These are phyloP conservation scores for Orthonychiurus folsomi DNA, from an alignment of 2,888 invertebrate genomes.

Conservation along the genomic window DNA sequence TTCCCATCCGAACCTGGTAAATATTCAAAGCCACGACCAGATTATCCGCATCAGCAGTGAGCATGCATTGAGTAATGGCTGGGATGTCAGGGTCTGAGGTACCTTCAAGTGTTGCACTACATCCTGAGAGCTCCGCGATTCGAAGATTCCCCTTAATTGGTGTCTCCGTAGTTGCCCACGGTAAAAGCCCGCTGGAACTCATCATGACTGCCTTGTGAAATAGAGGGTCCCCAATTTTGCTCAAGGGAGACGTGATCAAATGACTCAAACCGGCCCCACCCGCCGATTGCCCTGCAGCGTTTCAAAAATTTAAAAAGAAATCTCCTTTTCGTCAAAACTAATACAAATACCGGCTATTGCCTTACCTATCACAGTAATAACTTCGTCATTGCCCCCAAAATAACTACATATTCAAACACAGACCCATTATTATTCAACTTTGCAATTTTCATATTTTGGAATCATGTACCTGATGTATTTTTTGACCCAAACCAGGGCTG, in stretches of 20 bases:
- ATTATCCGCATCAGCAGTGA: background rate
- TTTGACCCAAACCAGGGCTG: slow-evolving; percentile 3
- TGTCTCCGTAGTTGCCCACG: slow-evolving; percentile 15
- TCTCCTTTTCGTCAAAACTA: too few species aligned
- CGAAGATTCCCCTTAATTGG: slow-evolving; percentile 17
- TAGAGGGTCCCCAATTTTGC: slow-evolving; percentile 8
- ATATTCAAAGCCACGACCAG: slow-evolving; percentile 17
- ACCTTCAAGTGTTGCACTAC: slow-evolving; percentile 16
- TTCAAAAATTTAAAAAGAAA: too few species aligned
- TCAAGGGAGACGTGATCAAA: slow-evolving; percentile 27
- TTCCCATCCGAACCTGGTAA: slow-evolving; percentile 28
- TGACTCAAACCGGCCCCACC: slow-evolving; percentile 30
- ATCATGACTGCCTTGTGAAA: slow-evolving; percentile 35
- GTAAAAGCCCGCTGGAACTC: slow-evolving; percentile 19
- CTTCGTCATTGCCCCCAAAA: slow-evolving; percentile 7
- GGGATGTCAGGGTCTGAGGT: slow-evolving; percentile 8
- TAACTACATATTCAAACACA: too few species aligned
- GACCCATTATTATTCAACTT: too few species aligned
- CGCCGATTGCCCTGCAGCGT: slow-evolving; percentile 33
- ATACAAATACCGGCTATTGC: too few species aligned
- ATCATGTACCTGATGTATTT: background rate
- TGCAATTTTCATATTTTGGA: too few species aligned
- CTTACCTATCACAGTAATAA: background rate
- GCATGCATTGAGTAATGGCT: slow-evolving; percentile 27
- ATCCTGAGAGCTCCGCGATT: slow-evolving; percentile 23